phyloP scores from a whole-genome alignment of 2,113 vertebrate species.

The Gnathonemus echidnorhynchus region DNA sequence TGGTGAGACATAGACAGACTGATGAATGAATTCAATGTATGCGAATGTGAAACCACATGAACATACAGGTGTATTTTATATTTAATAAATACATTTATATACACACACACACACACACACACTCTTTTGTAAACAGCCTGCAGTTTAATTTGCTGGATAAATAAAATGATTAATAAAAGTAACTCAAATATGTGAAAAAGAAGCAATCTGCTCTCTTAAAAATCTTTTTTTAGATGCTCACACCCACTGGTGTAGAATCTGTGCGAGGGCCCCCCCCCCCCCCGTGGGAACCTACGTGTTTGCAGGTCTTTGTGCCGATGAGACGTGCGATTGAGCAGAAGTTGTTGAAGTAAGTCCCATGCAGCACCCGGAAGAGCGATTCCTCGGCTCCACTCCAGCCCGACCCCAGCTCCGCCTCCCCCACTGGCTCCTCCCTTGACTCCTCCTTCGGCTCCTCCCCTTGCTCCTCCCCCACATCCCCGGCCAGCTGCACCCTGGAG shows the following conservation, averaged over 20 bases:
- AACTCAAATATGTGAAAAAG: not conserved
- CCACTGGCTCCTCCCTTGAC: conserved; percentile 32
- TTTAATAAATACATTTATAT: not conserved
- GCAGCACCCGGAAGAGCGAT: conserved; percentile 90
- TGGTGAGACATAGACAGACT: not conserved
- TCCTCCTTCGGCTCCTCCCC: conserved; percentile 47
- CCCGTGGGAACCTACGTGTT: conserved; percentile 65
- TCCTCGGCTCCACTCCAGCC: conserved; percentile 88
- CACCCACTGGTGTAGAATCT: not conserved
- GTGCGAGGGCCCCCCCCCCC: not conserved
- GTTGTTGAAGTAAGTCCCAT: conserved; percentile 98
- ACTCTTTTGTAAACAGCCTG: not conserved
- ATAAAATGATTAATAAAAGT: not conserved
- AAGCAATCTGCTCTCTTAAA: not conserved
- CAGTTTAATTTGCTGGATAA: not conserved
- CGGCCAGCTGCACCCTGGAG: conserved; percentile 74
- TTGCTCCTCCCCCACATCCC: conserved; percentile 53
- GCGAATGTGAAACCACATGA: not conserved
- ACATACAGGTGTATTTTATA: not conserved
- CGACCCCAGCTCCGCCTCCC: conserved; percentile 49
- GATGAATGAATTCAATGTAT: not conserved
- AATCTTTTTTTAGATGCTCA: not conserved
- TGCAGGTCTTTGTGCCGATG: conserved; percentile 91
- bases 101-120: not conserved
- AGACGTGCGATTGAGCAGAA: conserved; percentile 95